A percentile compares a stretch with the other conserved stretches of the same genome.
Evolutionary conservation across 1,140 invertebrate species (phyloP).

Genomic region (Drosophila bifasciata): DNA sequence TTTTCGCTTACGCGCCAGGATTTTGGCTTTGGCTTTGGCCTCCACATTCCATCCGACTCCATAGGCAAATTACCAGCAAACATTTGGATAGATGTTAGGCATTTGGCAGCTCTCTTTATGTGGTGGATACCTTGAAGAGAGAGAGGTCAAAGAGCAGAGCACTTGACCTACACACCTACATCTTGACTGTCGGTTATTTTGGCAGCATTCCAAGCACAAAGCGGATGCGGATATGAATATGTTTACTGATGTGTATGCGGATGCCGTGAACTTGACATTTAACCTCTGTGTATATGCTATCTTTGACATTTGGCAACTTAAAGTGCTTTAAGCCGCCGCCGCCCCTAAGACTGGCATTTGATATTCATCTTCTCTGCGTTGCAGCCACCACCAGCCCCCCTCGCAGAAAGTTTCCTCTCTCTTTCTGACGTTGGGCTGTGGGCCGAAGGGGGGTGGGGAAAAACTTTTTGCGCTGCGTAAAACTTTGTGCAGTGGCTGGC

Average conservation of each 20-base stretch:
- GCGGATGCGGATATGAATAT: neutral
- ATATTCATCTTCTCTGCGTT: slow-evolving; percentile 42
- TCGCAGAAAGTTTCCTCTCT: slow-evolving; percentile 29
- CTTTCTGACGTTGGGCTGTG: slow-evolving; percentile 17
- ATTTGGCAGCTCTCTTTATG: neutral
- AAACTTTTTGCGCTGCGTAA: too few relatives aligned
- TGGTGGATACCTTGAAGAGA: too few relatives aligned
- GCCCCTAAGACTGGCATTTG: slow-evolving; percentile 44
- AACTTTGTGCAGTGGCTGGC: slow-evolving; percentile 51
- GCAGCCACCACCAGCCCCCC: slow-evolving; percentile 3
- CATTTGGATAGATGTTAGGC: slow-evolving; percentile 11
- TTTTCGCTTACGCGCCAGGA: slow-evolving; percentile 42
- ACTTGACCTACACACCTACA: too few relatives aligned
- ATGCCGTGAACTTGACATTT: slow-evolving; percentile 55
- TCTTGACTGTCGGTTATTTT: too few relatives aligned
- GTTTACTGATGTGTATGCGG: slow-evolving; percentile 7
- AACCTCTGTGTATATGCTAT: slow-evolving; percentile 61
- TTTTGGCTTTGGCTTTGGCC: slow-evolving; percentile 25
- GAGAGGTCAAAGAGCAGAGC: too few relatives aligned
- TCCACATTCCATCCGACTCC: too few relatives aligned
- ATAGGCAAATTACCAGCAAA: slow-evolving; percentile 42
- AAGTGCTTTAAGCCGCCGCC: slow-evolving; percentile 68
- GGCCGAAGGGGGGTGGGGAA: slow-evolving; percentile 15
- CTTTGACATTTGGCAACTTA: slow-evolving; percentile 69
- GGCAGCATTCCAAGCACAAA: too few relatives aligned